Percentiles rank a stretch among this genome's conserved stretches.
Conservation (phyloP, 2,797 vertebrate species). For the Cebuella pygmaea region DNA sequence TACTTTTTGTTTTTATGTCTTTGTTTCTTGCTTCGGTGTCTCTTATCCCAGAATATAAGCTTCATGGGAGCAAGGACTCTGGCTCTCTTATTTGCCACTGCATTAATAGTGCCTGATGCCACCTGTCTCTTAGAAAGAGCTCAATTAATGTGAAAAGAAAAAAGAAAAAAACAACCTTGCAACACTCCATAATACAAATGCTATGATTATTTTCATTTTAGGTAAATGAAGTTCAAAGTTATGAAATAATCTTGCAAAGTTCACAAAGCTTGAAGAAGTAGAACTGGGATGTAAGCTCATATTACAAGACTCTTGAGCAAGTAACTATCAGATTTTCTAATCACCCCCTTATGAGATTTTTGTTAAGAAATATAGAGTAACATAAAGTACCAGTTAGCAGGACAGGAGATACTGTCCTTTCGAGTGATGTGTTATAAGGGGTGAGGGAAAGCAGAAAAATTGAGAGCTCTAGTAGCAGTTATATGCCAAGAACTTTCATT, state of each 20-base stretch:
- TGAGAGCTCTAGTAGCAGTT: not conserved
- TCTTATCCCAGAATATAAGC: not conserved
- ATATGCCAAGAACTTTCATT: not conserved
- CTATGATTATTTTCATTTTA: not conserved
- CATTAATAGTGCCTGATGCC: not conserved
- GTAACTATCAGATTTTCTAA: not conserved
- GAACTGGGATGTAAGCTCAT: not conserved
- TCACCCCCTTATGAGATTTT: not conserved
- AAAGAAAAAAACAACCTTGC: not conserved
- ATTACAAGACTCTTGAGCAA: not conserved
- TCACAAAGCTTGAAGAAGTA: not conserved
- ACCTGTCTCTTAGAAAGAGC: not conserved
- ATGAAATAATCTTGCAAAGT: not conserved
- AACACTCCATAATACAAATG: not conserved
- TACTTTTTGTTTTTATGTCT: conserved; percentile 6
- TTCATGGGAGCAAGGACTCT: not conserved
- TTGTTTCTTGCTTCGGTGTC: not conserved
- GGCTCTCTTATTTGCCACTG: not conserved
- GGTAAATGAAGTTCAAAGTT: not conserved
- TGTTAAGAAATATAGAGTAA: conserved; percentile 29
- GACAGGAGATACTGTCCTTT: not conserved
- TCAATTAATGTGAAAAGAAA: not conserved
- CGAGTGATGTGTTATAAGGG: not conserved
- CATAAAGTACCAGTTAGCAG: not conserved
- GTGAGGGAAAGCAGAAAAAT: not conserved